Base-by-base conservation (phyloP, 2,888 invertebrate species). In the Sinodicranocentrus sp. region DNA sequence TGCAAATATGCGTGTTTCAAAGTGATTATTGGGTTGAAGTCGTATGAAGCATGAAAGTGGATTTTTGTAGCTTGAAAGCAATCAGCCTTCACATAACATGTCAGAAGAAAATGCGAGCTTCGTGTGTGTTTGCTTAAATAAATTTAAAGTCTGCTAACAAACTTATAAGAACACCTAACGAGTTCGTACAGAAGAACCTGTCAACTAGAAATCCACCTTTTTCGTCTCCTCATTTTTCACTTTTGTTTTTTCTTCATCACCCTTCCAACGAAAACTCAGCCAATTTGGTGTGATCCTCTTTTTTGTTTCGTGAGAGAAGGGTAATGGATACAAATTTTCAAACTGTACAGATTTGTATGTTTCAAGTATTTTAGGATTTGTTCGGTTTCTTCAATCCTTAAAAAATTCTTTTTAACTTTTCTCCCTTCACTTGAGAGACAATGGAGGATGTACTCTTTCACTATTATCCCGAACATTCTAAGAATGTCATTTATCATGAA, bases 1-100 rank as follows among this genome's bases (percentile, higher is more conserved):
- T 59, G 59, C 59, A 26, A 59, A 26, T 25, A 23, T 59, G 59
- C 59, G 25, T 52, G 26, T 26, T 59, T 23, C n/a, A 59, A 59
- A 59, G 26, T 59, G 59, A 59, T 59, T 59, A 59, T 26, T 21
- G 13, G 25, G 59, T 25, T 26, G 17, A 52, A 59, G 59, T 25
- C 15, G 59, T 23, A 23, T 59, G 23, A 5, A 23, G 59, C 10
- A 23, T 59, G 23, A 5, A 23, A 59, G 26, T 13, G 13, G 10
- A 25, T 25, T 59, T 59, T 23, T 13, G 8, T 15, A 59, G 21
- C 8, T n/a, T 59, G 15, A 23, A 19, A 59, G 59, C 59, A 52
- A 52, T 59, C 25, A 59, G 15, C 25, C 59, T 59, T 52, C 59
- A 59, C 59, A 59, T 59, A 25, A 59, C 59, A 59, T 59, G 59